phyloP scores from a whole-genome alignment of 2,888 invertebrate genomes.

The Pterostichus madidus region DNA sequence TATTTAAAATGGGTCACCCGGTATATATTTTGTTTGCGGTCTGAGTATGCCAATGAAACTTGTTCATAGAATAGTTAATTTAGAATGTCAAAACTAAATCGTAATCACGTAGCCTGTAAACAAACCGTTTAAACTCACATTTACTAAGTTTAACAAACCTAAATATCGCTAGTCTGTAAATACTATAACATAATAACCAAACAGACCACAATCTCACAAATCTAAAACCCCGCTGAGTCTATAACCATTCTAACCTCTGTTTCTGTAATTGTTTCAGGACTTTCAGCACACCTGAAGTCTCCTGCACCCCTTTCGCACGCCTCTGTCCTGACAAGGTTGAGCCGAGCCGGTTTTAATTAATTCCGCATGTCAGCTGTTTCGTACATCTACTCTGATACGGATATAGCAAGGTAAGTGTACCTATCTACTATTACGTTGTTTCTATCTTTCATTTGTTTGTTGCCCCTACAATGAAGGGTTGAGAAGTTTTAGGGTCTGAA shows the following conservation, averaged over 20 bases:
- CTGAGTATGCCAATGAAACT: no score
- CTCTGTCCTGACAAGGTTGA: constrained; percentile 43
- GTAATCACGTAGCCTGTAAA: no score
- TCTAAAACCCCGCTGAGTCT: not conserved
- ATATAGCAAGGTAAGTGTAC: not conserved
- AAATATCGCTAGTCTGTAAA: no score
- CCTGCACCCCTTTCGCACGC: constrained; percentile 7
- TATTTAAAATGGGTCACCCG: no score
- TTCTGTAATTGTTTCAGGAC: constrained; percentile 45
- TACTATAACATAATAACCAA: no score
- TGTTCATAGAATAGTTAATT: no score
- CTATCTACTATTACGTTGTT: not conserved
- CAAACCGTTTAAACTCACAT: no score
- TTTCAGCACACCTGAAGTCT: not conserved
- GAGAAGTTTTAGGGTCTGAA: not conserved
- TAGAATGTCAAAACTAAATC: no score
- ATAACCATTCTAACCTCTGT: not conserved
- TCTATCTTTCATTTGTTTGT: not conserved
- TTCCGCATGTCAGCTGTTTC: constrained; percentile 55
- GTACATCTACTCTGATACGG: constrained; percentile 14
- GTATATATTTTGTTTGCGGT: no score
- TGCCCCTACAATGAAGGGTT: not conserved
- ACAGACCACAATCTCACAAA: no score
- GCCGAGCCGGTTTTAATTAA: constrained; percentile 51
- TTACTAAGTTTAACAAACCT: no score